Evolutionary conservation across 1,140 invertebrate genomes (phyloP), one percentile per base, ranked within the genome.

Genomic region (Euura lappo): DNA sequence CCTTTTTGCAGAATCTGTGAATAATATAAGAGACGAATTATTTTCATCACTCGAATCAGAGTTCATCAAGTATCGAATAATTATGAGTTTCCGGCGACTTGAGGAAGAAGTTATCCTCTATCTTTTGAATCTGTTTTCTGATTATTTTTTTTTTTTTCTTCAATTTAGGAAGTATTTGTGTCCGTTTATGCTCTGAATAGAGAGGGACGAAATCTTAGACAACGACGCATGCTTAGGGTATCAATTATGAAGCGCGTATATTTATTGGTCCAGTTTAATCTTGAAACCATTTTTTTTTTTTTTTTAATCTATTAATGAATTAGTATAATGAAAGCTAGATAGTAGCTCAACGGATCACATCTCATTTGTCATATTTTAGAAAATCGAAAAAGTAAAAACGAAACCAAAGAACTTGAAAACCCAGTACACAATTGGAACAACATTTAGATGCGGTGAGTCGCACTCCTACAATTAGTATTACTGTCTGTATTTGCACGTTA

Each of bases 391-490:
- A 88, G 84, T 88, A 88, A 85, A 87, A 86, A 85, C 81, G 84
- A 88, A 81, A 84, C 85, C 82, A 86, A 85, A 83, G 85, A 87
- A 85, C 85, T 76, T 85, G 28, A 85, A 83, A 78, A 78, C 81
- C 83, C 78, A 78, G 80, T 84, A 87, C 86, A 87, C 87, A 88
- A 88, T 88, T 88, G 87, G 87, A 88, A 88, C 87, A 88, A 88
- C 87, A 88, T 88, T 88, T 87, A 86, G 81, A 87, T 86, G 87
- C 84, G 87, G 87, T 88, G 87, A 88, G 87, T 88, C 86, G 83
- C 82, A 86, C 80, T 28, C 81, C 51, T 60, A 60, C 51, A 60
- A 60, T 60, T 28, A 60, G 51, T 60, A 6, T 60, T 60, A 60
- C 51, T 60, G 51, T 66, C 75, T 77, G 74, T 70, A 44, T 65